A percentile compares a stretch with the other conserved stretches of the same genome.
Conservation (phyloP, 2,888 invertebrate genomes). For the Metellina segmentata region DNA sequence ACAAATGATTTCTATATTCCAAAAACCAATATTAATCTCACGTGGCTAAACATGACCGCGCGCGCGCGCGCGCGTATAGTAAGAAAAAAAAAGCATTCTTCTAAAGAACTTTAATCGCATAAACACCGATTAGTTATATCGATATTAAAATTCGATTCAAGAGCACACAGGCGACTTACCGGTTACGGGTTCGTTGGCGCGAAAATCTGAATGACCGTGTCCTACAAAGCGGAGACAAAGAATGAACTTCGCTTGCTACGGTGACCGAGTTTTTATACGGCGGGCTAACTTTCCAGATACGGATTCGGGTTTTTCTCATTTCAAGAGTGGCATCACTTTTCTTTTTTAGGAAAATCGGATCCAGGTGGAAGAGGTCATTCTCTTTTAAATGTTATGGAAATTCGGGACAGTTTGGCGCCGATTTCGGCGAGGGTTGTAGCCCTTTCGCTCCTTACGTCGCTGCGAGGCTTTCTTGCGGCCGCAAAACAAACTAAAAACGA, state of each 20-base stretch:
- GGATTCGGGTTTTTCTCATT: constrained; percentile 41
- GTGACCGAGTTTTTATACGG: constrained; percentile 62
- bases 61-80: too few relatives aligned
- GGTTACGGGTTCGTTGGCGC: constrained; percentile 2
- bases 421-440: constrained; percentile 1
- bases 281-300: constrained; percentile 4
- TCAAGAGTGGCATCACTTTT: constrained; percentile 42
- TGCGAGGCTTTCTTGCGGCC: neutral
- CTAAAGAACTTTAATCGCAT: too few relatives aligned
- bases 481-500: constrained; percentile 19
- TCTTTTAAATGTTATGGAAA: neutral
- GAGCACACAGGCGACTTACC: constrained; percentile 20
- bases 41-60: too few relatives aligned
- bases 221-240: constrained; percentile 13
- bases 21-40: too few relatives aligned
- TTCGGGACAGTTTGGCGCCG: neutral
- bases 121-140: too few relatives aligned
- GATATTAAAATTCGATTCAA: too few relatives aligned
- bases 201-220: constrained; percentile 31
- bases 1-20: too few relatives aligned
- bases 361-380: neutral
- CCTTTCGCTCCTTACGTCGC: neutral
- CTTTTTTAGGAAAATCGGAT: neutral
- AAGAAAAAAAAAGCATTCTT: too few relatives aligned
- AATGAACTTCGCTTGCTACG: constrained; percentile 15